phyloP scores from a whole-genome alignment of 2,797 vertebrate species.

The Sebastes iracundus region DNA sequence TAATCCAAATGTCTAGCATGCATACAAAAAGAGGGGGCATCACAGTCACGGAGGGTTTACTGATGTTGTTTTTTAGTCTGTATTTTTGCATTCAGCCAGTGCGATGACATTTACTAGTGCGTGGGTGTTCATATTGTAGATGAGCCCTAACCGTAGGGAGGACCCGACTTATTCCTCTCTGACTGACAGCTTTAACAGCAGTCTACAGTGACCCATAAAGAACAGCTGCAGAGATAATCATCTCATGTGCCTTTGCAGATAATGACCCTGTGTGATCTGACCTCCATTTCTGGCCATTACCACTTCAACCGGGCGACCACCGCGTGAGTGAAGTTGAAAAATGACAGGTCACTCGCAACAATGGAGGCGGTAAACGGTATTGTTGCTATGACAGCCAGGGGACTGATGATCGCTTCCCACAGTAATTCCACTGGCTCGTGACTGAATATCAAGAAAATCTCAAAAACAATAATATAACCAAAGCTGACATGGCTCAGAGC shows the following conservation, averaged over 20 bases:
- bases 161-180: slow-evolving; percentile 27
- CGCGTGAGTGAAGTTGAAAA: slow-evolving; percentile 29
- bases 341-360: slow-evolving; percentile 28
- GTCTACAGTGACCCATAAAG: slow-evolving; percentile 44
- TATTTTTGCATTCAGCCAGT: slow-evolving; percentile 26
- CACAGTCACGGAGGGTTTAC: background rate
- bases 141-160: slow-evolving; percentile 38
- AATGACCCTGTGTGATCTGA: slow-evolving; percentile 56
- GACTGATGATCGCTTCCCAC: background rate
- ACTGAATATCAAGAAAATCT: slow-evolving; percentile 23
- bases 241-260: slow-evolving; percentile 55
- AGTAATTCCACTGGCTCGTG: slow-evolving; percentile 10
- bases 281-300: slow-evolving; percentile 63
- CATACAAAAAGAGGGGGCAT: background rate
- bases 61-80: slow-evolving; percentile 1
- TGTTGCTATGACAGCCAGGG: slow-evolving; percentile 33
- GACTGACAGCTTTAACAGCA: slow-evolving; percentile 47
- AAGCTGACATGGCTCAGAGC: background rate
- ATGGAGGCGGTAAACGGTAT: background rate
- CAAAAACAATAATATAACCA: background rate
- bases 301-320: slow-evolving; percentile 41
- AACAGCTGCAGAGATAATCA: slow-evolving; percentile 61
- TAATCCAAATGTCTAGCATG: background rate
- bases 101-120: slow-evolving; percentile 52
- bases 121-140: slow-evolving; percentile 51